Conservation (phyloP, 1,140 invertebrate species). For the Asobara japonica region DNA sequence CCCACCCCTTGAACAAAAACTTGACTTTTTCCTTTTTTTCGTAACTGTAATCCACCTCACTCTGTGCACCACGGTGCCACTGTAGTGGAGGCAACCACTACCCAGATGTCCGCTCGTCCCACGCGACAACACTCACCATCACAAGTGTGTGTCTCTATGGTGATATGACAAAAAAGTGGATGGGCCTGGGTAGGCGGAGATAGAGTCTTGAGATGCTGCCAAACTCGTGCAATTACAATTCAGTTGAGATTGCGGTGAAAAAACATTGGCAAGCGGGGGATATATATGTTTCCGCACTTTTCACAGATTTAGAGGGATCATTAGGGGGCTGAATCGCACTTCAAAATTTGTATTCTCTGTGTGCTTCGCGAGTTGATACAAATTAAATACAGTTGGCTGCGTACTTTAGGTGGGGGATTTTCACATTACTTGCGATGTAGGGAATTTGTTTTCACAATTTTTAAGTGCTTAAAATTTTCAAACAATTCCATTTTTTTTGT, state of each 20-base stretch:
- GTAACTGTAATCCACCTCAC: background rate
- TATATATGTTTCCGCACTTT: background rate
- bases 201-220: background rate
- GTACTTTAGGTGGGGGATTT: too few species aligned
- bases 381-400: background rate
- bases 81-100: background rate
- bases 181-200: background rate
- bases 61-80: background rate
- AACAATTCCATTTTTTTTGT: too few species aligned
- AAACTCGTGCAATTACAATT: background rate
- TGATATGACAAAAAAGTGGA: background rate
- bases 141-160: background rate
- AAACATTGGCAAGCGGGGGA: background rate
- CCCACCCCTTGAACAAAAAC: too few species aligned
- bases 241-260: background rate
- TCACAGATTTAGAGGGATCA: background rate
- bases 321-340: background rate
- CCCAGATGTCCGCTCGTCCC: background rate
- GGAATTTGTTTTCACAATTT: too few species aligned
- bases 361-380: background rate
- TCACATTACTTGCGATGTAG: too few species aligned
- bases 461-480: too few species aligned
- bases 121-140: constrained; percentile 1
- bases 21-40: too few species aligned
- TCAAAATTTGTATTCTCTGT: background rate